Evolutionary conservation across 2,888 invertebrate species (phyloP).

Genomic region (Sceliomorpha sp.): DNA sequence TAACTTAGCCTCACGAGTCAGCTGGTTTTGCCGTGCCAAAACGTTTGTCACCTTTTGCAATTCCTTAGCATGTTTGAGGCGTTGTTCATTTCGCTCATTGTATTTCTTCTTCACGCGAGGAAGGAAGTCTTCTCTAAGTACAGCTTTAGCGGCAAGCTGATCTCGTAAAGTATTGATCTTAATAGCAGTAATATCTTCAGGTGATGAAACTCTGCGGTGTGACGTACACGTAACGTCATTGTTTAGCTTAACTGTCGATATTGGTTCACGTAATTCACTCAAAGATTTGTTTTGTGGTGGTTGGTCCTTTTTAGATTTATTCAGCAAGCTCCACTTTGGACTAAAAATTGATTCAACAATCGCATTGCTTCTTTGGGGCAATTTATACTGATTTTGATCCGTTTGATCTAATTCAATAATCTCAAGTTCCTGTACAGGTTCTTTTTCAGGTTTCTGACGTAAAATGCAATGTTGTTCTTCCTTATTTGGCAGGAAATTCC

Average conservation of each 20-base stretch:
- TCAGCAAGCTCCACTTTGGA: constrained; percentile 1
- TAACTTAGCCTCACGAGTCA: constrained; percentile 66
- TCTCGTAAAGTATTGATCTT: constrained; percentile 70
- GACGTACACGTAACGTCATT: constrained; percentile 1
- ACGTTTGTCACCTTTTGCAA: constrained; percentile 64
- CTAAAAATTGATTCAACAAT: background rate
- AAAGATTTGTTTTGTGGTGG: too few relatives aligned
- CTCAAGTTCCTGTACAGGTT: constrained; percentile 55
- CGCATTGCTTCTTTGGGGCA: background rate
- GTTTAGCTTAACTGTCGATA: constrained; percentile 11
- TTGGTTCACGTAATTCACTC: too few relatives aligned
- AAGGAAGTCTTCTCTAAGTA: constrained; percentile 67
- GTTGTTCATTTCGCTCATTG: constrained; percentile 66
- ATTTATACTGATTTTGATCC: constrained; percentile 29
- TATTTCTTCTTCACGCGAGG: constrained; percentile 64
- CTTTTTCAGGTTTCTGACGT: constrained; percentile 42
- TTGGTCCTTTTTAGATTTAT: background rate
- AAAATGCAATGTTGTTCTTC: constrained; percentile 55
- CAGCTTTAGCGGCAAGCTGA: constrained; percentile 64
- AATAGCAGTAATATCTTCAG: constrained; percentile 24
- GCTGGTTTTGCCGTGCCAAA: constrained; percentile 69
- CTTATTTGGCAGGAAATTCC: constrained; percentile 60
- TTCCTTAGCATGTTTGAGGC: constrained; percentile 68
- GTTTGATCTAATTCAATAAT: constrained; percentile 68
- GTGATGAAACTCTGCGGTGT: background rate